phyloP scores from a whole-genome alignment of 2,113 vertebrate species.

The Nipponia nippon region DNA sequence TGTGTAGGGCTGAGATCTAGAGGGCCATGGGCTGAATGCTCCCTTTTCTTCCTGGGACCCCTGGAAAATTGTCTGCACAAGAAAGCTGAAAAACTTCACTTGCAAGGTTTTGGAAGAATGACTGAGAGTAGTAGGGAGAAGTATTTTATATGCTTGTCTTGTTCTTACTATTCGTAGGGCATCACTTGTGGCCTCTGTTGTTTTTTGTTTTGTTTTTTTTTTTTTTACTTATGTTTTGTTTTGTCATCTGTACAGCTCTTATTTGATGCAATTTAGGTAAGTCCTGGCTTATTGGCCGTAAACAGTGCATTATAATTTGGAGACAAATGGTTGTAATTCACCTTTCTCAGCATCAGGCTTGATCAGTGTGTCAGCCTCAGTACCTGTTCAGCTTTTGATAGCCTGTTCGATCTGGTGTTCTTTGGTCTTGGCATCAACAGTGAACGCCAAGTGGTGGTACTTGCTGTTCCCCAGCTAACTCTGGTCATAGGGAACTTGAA shows the following conservation, averaged over 20 bases:
- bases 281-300: background rate
- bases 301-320: background rate
- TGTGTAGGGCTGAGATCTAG: background rate
- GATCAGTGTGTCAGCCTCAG: background rate
- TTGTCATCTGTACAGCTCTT: background rate
- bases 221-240: background rate
- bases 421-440: background rate
- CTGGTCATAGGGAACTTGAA: background rate
- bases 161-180: background rate
- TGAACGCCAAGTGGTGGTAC: background rate
- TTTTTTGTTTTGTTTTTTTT: too few relatives aligned
- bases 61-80: background rate
- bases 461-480: background rate
- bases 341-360: background rate
- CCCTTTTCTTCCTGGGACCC: background rate
- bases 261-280: background rate
- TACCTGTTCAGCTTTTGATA: background rate
- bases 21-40: background rate
- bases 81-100: background rate
- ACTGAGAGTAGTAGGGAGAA: background rate
- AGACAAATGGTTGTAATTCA: background rate
- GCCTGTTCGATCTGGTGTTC: background rate
- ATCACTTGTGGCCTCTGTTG: background rate
- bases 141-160: background rate
- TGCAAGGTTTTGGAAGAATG: background rate